Conservation (phyloP, 2,888 invertebrate genomes). For the Pheosia gnoma region DNA sequence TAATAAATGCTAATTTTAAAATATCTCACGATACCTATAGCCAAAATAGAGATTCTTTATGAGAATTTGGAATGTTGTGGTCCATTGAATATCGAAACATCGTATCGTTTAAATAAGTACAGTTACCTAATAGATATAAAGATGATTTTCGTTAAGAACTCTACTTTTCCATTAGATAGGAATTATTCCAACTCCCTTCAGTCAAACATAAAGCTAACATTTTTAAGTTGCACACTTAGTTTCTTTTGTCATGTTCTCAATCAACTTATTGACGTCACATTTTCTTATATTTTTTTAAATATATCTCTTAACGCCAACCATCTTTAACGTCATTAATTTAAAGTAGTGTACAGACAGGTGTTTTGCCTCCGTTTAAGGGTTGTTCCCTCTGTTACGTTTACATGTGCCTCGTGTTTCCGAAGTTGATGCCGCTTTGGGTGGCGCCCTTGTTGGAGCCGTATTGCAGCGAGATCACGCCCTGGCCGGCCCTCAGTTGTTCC, state of each 20-base stretch:
- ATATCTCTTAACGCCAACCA: not conserved
- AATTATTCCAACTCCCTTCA: too few species aligned
- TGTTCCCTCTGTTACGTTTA: slow-evolving; percentile 66
- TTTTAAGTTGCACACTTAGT: too few species aligned
- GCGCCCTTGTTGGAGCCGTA: slow-evolving; percentile 99
- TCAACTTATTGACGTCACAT: not conserved
- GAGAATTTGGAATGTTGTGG: slow-evolving; percentile 29
- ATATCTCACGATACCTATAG: slow-evolving; percentile 21
- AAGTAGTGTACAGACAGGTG: slow-evolving; percentile 9
- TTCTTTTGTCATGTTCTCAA: not conserved
- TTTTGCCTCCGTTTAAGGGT: slow-evolving; percentile 1
- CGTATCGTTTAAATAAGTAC: slow-evolving; percentile 38
- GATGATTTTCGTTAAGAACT: slow-evolving; percentile 25
- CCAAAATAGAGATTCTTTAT: slow-evolving; percentile 35
- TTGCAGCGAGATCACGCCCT: slow-evolving; percentile 96
- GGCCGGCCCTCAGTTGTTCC: slow-evolving; percentile 96
- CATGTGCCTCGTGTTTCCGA: slow-evolving; percentile 99
- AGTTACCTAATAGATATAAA: slow-evolving; percentile 20
- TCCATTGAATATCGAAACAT: slow-evolving; percentile 26
- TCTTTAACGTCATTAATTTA: slow-evolving; percentile 9
- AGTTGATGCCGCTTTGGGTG: slow-evolving; percentile 97
- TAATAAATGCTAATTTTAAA: slow-evolving; percentile 36
- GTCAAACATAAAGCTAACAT: too few species aligned
- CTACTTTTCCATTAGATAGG: not conserved
- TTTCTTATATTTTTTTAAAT: not conserved